Base-by-base conservation (phyloP, 2,797 vertebrate species). In the Ptychadena robeensis region DNA sequence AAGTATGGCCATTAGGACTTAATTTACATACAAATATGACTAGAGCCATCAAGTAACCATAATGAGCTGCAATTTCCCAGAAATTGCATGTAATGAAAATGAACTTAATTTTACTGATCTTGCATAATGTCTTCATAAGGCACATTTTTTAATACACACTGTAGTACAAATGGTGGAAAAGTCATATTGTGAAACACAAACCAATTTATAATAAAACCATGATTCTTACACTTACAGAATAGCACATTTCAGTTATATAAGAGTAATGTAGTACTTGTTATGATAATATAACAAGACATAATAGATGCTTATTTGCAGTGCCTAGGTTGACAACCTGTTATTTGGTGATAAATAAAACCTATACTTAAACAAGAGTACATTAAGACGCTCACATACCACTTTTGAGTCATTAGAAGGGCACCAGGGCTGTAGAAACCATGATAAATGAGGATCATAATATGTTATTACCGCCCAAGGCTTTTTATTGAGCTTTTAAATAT, bases 1-100 rank as follows among this genome's bases (percentile, higher is more conserved):
- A 80, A 80, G 70, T 69, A 61, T 31, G 63, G 72, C 77, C 72
- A 85, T 85, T 85, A 85, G 57, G 37, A 63, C 71, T 75, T 80
- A 34, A 85, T 85, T 85, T 85, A 68, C 82, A 85, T 85, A 80
- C 65, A 85, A 80, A 85, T 80, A 73, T 79, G 63, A 80, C 71
- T 75, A 70, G 64, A 30, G 66, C 72, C 64, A 85, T 85, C 57
- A 75, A 85, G 72, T 73, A 85, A 53, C 53, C 72, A 85, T 85
- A 85, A 85, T 85, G 65, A 71, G 44, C 77, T 65, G 74, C 72
- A 80, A 80, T 85, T 85, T 75, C 63, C 28, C 37, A 75, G 72
- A 81, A 64, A 80, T 85, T 76, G 73, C 73, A 84, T 74, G 66
- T 81, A 76, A 80, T 76, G 72, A 85, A 85, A 85, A 76, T 71